Evolutionary conservation across 2,888 invertebrate genomes (phyloP).

Genomic region (Eudemis profundana): DNA sequence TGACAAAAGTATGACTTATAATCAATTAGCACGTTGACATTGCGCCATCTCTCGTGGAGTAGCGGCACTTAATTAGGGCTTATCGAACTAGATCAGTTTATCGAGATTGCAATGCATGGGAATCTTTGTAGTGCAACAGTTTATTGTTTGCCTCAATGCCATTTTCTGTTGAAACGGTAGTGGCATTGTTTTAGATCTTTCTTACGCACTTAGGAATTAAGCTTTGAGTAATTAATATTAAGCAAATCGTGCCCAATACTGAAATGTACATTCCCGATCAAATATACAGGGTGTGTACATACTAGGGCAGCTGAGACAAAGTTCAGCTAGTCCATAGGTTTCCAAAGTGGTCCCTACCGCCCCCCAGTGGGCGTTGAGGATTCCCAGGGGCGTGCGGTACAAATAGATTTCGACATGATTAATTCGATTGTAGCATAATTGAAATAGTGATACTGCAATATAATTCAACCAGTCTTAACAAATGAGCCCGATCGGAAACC

Average conservation of each 20-base stretch:
- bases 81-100: slow-evolving; percentile 52
- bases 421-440: too few species aligned
- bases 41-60: slow-evolving; percentile 64
- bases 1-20: slow-evolving; percentile 5
- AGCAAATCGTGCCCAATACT: slow-evolving; percentile 7
- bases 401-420: too few species aligned
- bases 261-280: background rate
- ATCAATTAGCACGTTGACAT: slow-evolving; percentile 44
- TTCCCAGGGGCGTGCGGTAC: too few species aligned
- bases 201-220: slow-evolving; percentile 14
- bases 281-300: too few species aligned
- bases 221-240: slow-evolving; percentile 15
- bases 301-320: too few species aligned
- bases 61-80: slow-evolving; percentile 57
- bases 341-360: too few species aligned
- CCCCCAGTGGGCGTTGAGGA: too few species aligned
- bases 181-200: slow-evolving; percentile 25
- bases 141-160: slow-evolving; percentile 37
- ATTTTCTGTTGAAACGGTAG: slow-evolving; percentile 35
- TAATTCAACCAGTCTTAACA: too few species aligned
- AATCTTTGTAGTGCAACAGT: slow-evolving; percentile 38
- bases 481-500: too few species aligned
- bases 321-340: too few species aligned
- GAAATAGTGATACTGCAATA: too few species aligned
- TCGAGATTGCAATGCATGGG: slow-evolving; percentile 48